Evolutionary conservation across 2,888 invertebrate genomes (phyloP).

Genomic region (Hyposoter didymator): DNA sequence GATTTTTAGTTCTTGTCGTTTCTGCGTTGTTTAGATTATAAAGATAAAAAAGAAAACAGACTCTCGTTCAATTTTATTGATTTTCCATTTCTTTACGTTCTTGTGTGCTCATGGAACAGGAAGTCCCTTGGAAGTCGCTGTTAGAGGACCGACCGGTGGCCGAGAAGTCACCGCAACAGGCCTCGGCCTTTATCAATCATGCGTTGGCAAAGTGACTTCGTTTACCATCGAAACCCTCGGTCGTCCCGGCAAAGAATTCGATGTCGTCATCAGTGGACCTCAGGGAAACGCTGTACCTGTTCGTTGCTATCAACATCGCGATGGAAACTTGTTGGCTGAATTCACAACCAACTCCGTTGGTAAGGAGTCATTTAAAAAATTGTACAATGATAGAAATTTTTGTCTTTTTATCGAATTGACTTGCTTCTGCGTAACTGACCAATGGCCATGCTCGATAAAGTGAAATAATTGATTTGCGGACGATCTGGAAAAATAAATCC

Average conservation of each 20-base stretch:
- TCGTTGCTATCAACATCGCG: constrained; percentile 97
- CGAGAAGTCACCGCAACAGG: constrained; percentile 92
- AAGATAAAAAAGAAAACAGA: not conserved
- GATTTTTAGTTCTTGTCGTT: not conserved
- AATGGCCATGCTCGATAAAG: not conserved
- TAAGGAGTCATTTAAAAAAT: constrained; percentile 78
- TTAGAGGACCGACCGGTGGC: constrained; percentile 88
- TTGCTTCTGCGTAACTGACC: not conserved
- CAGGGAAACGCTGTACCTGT: constrained; percentile 93
- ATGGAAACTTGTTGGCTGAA: constrained; percentile 97
- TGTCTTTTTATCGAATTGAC: not conserved
- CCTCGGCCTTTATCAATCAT: constrained; percentile 93
- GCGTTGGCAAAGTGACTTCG: constrained; percentile 92
- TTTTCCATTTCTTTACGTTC: constrained; percentile 1
- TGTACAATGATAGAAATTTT: not conserved
- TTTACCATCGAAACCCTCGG: constrained; percentile 96
- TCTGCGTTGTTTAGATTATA: not conserved
- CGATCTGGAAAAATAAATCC: not conserved
- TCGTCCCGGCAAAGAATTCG: constrained; percentile 94
- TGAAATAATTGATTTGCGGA: not conserved
- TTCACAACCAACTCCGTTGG: constrained; percentile 93
- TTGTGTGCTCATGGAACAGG: constrained; percentile 78
- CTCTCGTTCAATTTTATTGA: not conserved
- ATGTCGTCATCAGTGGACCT: constrained; percentile 94
- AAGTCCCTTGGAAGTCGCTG: constrained; percentile 87